Evolutionary conservation across 2,888 invertebrate species (phyloP).

Genomic region (Hymenopus coronatus): DNA sequence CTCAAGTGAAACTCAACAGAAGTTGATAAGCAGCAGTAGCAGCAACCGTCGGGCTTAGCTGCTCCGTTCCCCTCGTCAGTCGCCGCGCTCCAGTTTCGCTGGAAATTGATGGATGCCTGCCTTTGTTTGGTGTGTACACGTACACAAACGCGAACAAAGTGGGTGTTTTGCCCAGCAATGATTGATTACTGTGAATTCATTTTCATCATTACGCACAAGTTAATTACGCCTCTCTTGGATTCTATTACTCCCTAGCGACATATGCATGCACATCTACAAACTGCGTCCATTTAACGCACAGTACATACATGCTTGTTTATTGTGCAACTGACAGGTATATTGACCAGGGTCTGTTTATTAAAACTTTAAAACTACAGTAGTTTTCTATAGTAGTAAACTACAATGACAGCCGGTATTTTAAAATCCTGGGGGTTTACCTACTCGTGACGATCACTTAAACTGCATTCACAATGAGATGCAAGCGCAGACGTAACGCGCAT

Average conservation of each 20-base stretch:
- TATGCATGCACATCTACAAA: too few relatives aligned
- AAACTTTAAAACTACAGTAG: too few relatives aligned
- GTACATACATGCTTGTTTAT: background rate
- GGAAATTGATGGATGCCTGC: background rate
- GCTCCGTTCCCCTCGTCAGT: background rate
- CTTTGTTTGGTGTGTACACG: background rate
- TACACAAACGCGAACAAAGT: background rate
- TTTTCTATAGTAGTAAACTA: too few relatives aligned
- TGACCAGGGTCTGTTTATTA: too few relatives aligned
- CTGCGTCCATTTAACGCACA: too few relatives aligned
- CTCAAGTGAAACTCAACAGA: background rate
- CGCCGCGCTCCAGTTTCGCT: background rate
- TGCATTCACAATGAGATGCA: too few relatives aligned
- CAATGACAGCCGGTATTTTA: too few relatives aligned
- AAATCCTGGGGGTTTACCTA: too few relatives aligned
- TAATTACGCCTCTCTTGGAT: background rate
- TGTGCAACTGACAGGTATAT: background rate
- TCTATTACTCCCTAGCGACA: background rate
- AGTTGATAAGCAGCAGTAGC: background rate
- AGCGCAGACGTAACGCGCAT: too few relatives aligned
- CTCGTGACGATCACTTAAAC: too few relatives aligned
- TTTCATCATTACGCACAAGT: background rate
- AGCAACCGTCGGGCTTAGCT: background rate
- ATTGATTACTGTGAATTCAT: background rate
- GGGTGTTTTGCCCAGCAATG: background rate